Percentiles rank a stretch among this genome's conserved stretches.
Conservation (phyloP, 2,888 invertebrate genomes). For the Sipunculus nudus region DNA sequence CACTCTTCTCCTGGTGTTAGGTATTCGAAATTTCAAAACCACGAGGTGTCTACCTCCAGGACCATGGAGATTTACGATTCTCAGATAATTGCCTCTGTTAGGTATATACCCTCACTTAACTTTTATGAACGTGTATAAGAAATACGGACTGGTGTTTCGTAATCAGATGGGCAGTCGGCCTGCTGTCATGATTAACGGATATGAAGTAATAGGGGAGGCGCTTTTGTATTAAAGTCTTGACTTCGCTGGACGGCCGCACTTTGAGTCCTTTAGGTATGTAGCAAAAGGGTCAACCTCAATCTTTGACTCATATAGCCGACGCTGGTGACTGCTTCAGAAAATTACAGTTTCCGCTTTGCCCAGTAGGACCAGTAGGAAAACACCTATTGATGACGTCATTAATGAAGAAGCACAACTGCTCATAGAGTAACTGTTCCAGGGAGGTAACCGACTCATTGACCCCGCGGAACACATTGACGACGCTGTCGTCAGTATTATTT, state of each 20-base stretch:
- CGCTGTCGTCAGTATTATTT: background rate
- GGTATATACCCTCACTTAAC: conserved; percentile 9
- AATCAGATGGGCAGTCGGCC: conserved; percentile 25
- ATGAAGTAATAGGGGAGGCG: conserved; percentile 4
- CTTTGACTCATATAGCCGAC: conserved; percentile 2
- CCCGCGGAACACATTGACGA: background rate
- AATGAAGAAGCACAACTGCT: conserved; percentile 1
- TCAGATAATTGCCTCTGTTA: conserved; percentile 20
- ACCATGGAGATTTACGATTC: conserved; percentile 23
- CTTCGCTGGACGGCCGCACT: conserved; percentile 15
- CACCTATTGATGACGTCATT: conserved; percentile 5
- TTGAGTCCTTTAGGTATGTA: background rate
- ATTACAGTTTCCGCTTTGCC: conserved; percentile 2
- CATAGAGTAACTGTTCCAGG: background rate
- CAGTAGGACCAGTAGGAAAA: background rate
- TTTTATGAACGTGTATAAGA: conserved; percentile 6
- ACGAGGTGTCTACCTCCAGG: conserved; percentile 2
- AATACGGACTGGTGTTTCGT: conserved; percentile 19
- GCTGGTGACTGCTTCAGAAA: conserved; percentile 2
- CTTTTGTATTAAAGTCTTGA: background rate
- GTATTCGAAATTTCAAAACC: too few species aligned
- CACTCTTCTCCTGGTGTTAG: too few species aligned
- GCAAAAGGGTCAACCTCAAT: background rate
- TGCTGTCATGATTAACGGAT: conserved; percentile 21
- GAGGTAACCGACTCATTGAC: background rate